Base-by-base conservation (phyloP, 2,113 vertebrate species). In the Callocephalon fimbriatum region DNA sequence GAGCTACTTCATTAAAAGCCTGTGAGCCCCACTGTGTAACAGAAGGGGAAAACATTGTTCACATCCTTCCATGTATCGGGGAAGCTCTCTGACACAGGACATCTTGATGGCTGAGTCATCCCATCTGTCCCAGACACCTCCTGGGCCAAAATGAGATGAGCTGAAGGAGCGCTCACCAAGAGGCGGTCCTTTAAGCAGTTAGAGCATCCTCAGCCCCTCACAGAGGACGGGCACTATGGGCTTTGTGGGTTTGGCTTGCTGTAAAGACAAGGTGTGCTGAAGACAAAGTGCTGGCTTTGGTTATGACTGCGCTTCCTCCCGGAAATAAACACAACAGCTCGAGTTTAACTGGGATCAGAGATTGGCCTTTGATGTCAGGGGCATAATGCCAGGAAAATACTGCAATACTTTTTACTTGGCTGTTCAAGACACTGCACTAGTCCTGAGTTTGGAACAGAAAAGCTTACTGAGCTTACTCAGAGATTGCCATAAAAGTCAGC, bases 21-120 rank as follows among this genome's bases (percentile, higher is more conserved):
- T 73, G 14, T 37, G 83, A 91, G 92, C 47, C 86, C 83, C 94
- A 93, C 92, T 72, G 83, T 75, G 94, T 78, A 95, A 88, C 94
- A 96, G 88, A 93, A 95, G 91, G 94, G 76, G 51, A 94, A 93
- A 92, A 67, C 3, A 17, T 71, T 84, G 92, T 89, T 96, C 94
- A 95, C 93, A 93, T 95, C 94, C 93, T 95, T 89, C 86, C 88
- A 91, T 1, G 4, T 67, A 85, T 63, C 38, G 4, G 83, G 70
- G 83, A 84, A 93, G 93, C 80, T 87, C 80, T 77, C 94, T 94
- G 93, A 94, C 86, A 84, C 0, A 3, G 86, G 94, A 86, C 93
- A 92, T 85, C 93, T 96, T 97, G 93, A 71, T 67, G 91, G 61
- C 91, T 96, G 93, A 97, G 91, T 96, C 94, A 96, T 94, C 84